Conservation (phyloP, 2,888 invertebrate genomes). For the Oligia fasciuncula region DNA sequence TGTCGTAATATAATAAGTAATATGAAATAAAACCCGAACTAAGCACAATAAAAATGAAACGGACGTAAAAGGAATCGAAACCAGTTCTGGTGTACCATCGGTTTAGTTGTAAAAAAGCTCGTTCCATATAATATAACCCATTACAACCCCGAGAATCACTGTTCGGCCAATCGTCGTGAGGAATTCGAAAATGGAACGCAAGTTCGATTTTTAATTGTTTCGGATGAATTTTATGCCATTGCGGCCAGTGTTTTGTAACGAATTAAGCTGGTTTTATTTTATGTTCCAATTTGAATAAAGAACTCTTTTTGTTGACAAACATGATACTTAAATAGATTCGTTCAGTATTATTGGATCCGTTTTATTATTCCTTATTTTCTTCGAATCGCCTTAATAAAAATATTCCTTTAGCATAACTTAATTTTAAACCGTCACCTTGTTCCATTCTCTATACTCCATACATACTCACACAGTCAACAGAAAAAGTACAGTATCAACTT, state of each 20-base stretch:
- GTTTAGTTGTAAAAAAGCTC: constrained; percentile 88
- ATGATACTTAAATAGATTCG: constrained; percentile 6
- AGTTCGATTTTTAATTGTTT: constrained; percentile 88
- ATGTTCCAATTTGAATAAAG: constrained; percentile 72
- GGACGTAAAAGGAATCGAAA: constrained; percentile 84
- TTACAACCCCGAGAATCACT: constrained; percentile 88
- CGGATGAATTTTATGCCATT: constrained; percentile 78
- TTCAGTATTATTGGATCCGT: background rate
- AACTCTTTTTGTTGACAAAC: constrained; percentile 14
- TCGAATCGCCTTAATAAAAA: background rate
- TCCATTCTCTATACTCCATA: background rate
- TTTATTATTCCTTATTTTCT: background rate
- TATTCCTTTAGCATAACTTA: background rate
- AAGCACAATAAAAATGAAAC: constrained; percentile 86
- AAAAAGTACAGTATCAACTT: constrained; percentile 46
- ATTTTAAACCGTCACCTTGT: background rate
- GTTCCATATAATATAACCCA: constrained; percentile 89
- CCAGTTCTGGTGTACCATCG: constrained; percentile 86
- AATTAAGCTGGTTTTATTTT: constrained; percentile 74
- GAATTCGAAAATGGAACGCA: constrained; percentile 86
- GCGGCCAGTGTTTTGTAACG: constrained; percentile 78
- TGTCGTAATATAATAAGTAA: constrained; percentile 84
- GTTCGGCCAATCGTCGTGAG: constrained; percentile 82
- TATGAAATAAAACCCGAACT: constrained; percentile 84
- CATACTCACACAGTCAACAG: constrained; percentile 25